phyloP scores from a whole-genome alignment of 2,888 invertebrate genomes.

The Acrobasis suavella region DNA sequence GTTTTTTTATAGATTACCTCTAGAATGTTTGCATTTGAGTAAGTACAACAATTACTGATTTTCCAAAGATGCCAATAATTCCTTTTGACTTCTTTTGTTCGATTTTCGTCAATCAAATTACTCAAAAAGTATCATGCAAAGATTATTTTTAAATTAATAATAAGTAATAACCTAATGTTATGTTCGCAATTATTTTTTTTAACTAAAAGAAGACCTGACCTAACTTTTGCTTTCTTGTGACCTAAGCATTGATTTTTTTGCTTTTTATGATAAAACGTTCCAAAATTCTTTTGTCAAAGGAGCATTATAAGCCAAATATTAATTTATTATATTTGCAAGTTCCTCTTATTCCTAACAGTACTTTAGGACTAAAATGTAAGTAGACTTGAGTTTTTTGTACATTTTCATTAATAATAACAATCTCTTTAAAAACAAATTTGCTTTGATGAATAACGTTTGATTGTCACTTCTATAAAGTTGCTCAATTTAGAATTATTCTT shows the following conservation, averaged over 20 bases:
- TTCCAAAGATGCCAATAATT: slow-evolving; percentile 9
- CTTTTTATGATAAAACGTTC: neutral
- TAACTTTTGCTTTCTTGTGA: no score
- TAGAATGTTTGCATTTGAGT: no score
- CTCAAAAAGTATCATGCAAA: no score
- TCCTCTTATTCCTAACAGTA: slow-evolving; percentile 21
- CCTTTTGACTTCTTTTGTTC: neutral
- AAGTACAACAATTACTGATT: neutral
- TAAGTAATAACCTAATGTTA: neutral
- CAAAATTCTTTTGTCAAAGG: neutral
- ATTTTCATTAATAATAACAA: neutral
- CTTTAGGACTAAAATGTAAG: slow-evolving; percentile 15
- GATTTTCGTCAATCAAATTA: neutral
- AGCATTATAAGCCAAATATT: neutral
- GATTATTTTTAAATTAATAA: neutral
- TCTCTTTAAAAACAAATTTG: slow-evolving; percentile 21
- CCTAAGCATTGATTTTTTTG: neutral
- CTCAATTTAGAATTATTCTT: slow-evolving; percentile 70
- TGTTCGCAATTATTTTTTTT: no score
- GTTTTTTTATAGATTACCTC: no score
- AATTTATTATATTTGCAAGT: slow-evolving; percentile 18
- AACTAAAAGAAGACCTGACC: no score
- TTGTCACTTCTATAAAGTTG: slow-evolving; percentile 68
- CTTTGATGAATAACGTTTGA: slow-evolving; percentile 69
- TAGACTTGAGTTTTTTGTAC: slow-evolving; percentile 1